Conservation (phyloP, 2,797 vertebrate genomes). For the Tokudaia muenninki region DNA sequence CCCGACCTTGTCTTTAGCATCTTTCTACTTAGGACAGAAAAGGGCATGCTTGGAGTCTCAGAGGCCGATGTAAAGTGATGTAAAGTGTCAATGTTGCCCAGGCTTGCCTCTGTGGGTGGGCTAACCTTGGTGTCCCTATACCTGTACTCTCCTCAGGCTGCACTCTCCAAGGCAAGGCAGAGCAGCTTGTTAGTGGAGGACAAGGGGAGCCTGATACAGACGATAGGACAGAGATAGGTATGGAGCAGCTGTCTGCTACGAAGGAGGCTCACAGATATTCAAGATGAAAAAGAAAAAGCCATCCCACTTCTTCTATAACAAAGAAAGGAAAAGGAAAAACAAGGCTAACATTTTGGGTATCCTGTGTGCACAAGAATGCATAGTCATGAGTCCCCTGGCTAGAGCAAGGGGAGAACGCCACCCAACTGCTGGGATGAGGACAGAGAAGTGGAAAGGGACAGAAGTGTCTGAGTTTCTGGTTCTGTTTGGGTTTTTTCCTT, state of each 20-base stretch:
- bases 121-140: background rate
- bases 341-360: background rate
- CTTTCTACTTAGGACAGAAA: background rate
- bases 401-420: background rate
- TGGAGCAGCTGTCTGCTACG: background rate
- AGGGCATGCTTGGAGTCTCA: background rate
- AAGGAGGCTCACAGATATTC: background rate
- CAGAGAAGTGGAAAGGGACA: background rate
- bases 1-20: background rate
- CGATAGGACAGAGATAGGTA: background rate
- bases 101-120: background rate
- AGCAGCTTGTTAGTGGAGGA: background rate
- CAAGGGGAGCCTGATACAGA: too few species aligned
- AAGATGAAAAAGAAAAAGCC: background rate
- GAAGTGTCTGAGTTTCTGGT: background rate
- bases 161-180: background rate
- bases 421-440: background rate
- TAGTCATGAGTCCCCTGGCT: background rate
- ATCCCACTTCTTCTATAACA: background rate
- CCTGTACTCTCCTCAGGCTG: background rate
- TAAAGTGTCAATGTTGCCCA: background rate
- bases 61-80: background rate
- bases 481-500: background rate
- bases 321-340: background rate
- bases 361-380: background rate